Evolutionary conservation across 2,113 vertebrate genomes (phyloP).

Genomic region (Agelaius tricolor): DNA sequence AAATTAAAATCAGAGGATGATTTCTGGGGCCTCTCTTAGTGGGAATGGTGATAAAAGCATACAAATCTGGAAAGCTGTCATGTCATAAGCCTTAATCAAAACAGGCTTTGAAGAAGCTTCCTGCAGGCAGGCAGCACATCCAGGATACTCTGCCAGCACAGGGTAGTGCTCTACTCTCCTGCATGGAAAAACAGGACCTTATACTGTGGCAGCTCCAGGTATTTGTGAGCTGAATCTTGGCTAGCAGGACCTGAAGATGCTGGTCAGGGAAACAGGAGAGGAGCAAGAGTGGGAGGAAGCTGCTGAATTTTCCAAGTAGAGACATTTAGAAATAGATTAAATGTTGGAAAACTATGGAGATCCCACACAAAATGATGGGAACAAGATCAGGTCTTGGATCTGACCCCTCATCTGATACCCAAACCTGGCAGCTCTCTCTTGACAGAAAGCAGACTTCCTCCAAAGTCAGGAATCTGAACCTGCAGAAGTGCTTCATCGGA

Average conservation of each 20-base stretch:
- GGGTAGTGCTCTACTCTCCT: background rate
- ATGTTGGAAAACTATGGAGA: background rate
- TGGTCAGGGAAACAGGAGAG: background rate
- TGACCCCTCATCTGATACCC: background rate
- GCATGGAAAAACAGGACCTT: background rate
- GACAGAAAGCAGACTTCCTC: background rate
- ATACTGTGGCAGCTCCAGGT: background rate
- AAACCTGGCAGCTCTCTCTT: background rate
- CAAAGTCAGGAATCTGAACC: background rate
- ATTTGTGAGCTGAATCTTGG: background rate
- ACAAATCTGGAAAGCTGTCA: constrained; percentile 37
- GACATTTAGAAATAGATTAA: background rate
- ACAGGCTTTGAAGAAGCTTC: constrained; percentile 36
- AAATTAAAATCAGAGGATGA: background rate
- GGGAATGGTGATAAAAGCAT: constrained; percentile 5
- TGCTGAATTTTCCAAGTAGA: background rate
- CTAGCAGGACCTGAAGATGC: background rate
- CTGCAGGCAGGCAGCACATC: background rate
- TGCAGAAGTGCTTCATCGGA: background rate
- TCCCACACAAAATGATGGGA: background rate
- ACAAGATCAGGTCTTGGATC: background rate
- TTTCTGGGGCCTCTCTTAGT: background rate
- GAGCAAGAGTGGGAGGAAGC: background rate
- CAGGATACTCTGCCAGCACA: background rate
- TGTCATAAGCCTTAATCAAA: constrained; percentile 21